A percentile compares a stretch with the other conserved stretches of the same genome.
These are phyloP conservation scores for Frieseomelitta varia DNA, from an alignment of 1,140 invertebrate species.

Conservation along the genomic window DNA sequence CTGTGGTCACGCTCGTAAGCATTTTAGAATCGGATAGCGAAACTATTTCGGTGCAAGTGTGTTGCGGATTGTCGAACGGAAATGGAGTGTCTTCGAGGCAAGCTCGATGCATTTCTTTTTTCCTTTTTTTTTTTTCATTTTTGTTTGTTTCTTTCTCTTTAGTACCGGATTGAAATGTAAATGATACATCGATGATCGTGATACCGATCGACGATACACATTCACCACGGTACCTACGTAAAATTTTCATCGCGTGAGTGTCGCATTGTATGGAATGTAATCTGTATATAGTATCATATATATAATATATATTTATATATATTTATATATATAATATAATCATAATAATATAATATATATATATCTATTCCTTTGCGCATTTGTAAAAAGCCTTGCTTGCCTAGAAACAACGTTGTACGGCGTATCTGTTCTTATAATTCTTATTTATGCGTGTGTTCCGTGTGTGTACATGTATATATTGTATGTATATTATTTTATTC, in stretches of 20 bases:
- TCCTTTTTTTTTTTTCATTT: no score
- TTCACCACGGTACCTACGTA: constrained; percentile 20
- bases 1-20: neutral
- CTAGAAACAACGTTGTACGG: constrained; percentile 73
- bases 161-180: constrained; percentile 23
- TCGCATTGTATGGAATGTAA: constrained; percentile 75
- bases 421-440: constrained; percentile 26
- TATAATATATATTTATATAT: constrained; percentile 48
- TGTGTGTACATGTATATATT: constrained; percentile 24
- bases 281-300: constrained; percentile 59
- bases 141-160: neutral
- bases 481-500: constrained; percentile 23
- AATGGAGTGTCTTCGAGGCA: constrained; percentile 34
- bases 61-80: constrained; percentile 37
- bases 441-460: constrained; percentile 9
- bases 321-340: constrained; percentile 37
- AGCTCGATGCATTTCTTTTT: constrained; percentile 12
- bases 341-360: constrained; percentile 59
- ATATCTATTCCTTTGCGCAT: constrained; percentile 72
- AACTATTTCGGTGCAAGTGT: neutral
- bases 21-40: neutral
- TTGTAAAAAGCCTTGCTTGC: constrained; percentile 79
- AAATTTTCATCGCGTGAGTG: constrained; percentile 41
- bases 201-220: constrained; percentile 4
- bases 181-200: constrained; percentile 19